These are phyloP conservation scores for Microctenopoma lineatum DNA, from an alignment of 2,797 vertebrate species.

Conservation along the genomic window DNA sequence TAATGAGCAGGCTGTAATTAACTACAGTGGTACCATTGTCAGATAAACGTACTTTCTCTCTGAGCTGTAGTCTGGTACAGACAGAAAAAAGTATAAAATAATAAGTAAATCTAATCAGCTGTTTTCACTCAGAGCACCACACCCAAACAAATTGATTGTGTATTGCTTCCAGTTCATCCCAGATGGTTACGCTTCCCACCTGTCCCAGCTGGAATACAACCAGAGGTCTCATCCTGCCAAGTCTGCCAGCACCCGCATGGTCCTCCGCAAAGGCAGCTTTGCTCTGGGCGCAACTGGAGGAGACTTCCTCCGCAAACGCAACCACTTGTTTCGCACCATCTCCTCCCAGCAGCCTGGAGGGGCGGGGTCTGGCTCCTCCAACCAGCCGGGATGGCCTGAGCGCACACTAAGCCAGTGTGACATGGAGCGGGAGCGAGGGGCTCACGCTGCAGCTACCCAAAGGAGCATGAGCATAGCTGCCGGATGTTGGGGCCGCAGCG, in stretches of 20 bases:
- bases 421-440: constrained; percentile 82
- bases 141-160: background rate
- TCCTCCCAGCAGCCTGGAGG: constrained; percentile 88
- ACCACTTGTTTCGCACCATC: constrained; percentile 94
- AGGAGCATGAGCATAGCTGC: constrained; percentile 95
- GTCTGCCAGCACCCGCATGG: constrained; percentile 90
- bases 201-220: constrained; percentile 95
- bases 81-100: too few relatives aligned
- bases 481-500: constrained; percentile 92
- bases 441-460: constrained; percentile 73
- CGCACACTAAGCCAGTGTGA: constrained; percentile 91
- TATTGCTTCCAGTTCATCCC: constrained; percentile 82
- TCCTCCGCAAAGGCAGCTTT: constrained; percentile 95
- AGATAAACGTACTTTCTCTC: too few relatives aligned
- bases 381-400: constrained; percentile 80
- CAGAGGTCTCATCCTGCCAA: constrained; percentile 93
- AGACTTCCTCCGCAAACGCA: constrained; percentile 95
- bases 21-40: too few relatives aligned
- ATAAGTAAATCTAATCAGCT: background rate
- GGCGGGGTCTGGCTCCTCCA: constrained; percentile 48
- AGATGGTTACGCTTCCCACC: constrained; percentile 94
- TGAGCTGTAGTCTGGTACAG: too few relatives aligned
- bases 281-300: constrained; percentile 88
- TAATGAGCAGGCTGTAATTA: too few relatives aligned
- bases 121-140: background rate